A percentile compares a stretch with the other conserved stretches of the same genome.
Conservation (phyloP, 1,140 invertebrate species). For the Pachyrhynchus sulphureomaculatus region DNA sequence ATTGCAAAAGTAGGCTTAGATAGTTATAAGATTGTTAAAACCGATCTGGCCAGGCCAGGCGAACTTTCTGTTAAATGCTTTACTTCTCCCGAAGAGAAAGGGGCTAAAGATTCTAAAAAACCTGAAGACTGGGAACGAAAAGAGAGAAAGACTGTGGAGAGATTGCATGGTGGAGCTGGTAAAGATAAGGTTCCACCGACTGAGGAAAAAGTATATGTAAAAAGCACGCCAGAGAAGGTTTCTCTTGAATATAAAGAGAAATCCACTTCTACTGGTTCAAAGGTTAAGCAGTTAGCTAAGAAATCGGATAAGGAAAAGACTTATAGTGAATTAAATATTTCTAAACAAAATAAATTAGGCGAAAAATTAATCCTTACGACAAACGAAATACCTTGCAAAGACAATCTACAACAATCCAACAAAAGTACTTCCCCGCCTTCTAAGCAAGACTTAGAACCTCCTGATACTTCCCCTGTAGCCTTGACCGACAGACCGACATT, state of each 20-base stretch:
- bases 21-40: conserved; percentile 41
- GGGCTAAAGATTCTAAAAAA: conserved; percentile 52
- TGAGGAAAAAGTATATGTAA: conserved; percentile 36
- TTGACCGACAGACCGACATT: conserved; percentile 44
- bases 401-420: conserved; percentile 21
- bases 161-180: conserved; percentile 52
- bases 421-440: conserved; percentile 51
- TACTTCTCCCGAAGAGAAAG: conserved; percentile 53
- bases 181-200: conserved; percentile 42
- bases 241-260: conserved; percentile 30
- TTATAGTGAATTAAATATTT: background rate
- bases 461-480: conserved; percentile 23
- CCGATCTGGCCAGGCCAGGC: conserved; percentile 39
- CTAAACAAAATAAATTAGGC: background rate
- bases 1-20: conserved; percentile 42
- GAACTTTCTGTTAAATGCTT: conserved; percentile 40
- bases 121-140: conserved; percentile 52
- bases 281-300: conserved; percentile 2
- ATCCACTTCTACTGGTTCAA: conserved; percentile 2
- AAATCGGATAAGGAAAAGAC: conserved; percentile 9
- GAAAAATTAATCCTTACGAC: background rate
- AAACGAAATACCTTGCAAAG: background rate
- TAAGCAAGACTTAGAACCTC: conserved; percentile 25
- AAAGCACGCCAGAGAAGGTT: conserved; percentile 36
- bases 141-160: conserved; percentile 49